phyloP scores from a whole-genome alignment of 2,888 invertebrate species.

The Drosophila macrospina region DNA sequence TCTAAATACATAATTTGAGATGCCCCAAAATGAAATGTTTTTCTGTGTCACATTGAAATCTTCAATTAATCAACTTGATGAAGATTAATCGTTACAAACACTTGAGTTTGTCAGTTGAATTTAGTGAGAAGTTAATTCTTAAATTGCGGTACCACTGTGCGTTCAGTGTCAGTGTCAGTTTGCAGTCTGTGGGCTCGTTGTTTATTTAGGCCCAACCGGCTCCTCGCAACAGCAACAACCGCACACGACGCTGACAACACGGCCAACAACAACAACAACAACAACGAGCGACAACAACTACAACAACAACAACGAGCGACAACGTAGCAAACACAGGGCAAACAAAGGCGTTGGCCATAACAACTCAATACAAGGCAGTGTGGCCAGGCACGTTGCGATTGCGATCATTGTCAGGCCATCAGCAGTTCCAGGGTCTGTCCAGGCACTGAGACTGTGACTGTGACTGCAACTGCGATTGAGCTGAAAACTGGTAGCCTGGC shows the following conservation, averaged over 20 bases:
- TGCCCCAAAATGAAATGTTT: no score
- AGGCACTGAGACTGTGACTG: slow-evolving; percentile 6
- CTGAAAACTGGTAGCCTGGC: slow-evolving; percentile 28
- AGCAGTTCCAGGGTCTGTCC: slow-evolving; percentile 6
- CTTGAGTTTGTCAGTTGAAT: slow-evolving; percentile 3
- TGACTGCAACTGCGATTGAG: slow-evolving; percentile 1
- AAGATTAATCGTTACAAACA: slow-evolving; percentile 8
- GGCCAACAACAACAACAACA: slow-evolving; percentile 28
- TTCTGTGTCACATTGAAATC: background rate
- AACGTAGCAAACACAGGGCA: slow-evolving; percentile 56
- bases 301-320: slow-evolving; percentile 26
- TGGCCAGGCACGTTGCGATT: slow-evolving; percentile 50
- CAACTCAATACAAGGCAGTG: slow-evolving; percentile 69
- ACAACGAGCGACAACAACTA: slow-evolving; percentile 25
- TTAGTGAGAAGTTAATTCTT: no score
- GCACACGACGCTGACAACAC: slow-evolving; percentile 71
- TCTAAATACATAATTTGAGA: no score
- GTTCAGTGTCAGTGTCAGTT: slow-evolving; percentile 45
- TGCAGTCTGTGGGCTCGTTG: slow-evolving; percentile 36
- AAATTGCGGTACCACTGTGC: slow-evolving; percentile 41
- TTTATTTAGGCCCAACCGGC: slow-evolving; percentile 79
- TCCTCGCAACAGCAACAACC: slow-evolving; percentile 61
- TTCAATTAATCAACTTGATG: slow-evolving; percentile 3
- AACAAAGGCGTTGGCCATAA: slow-evolving; percentile 79
- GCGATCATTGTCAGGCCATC: slow-evolving; percentile 58